Percentiles rank a stretch among this genome's conserved stretches.
These are phyloP conservation scores for Rhombomys opimus DNA, from an alignment of 2,113 vertebrate genomes.

Conservation along the genomic window DNA sequence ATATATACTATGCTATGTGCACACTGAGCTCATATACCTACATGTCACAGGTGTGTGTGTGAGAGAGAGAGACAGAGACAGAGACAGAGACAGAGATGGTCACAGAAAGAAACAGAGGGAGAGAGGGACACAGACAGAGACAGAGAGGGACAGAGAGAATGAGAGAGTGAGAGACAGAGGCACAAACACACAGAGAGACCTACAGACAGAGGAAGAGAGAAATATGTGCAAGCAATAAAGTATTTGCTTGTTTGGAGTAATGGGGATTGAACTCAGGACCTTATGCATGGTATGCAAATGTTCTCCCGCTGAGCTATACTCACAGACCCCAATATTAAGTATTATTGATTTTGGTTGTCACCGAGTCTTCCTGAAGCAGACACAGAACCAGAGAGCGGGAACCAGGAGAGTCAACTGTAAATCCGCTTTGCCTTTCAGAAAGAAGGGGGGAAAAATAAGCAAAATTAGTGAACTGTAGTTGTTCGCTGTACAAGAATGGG, in stretches of 20 bases:
- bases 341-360: neutral
- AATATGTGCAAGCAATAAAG: neutral
- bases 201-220: neutral
- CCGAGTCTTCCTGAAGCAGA: neutral
- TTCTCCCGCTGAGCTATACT: neutral
- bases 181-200: neutral
- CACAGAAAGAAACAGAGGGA: too few relatives aligned
- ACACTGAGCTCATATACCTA: neutral
- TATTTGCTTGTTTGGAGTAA: neutral
- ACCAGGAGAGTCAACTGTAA: conserved; percentile 37
- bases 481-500: conserved; percentile 67
- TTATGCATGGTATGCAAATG: neutral
- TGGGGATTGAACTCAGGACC: neutral
- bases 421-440: conserved; percentile 21
- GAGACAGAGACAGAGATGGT: too few relatives aligned
- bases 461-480: conserved; percentile 64
- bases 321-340: neutral
- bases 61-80: too few relatives aligned
- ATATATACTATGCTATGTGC: neutral
- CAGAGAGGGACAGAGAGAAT: neutral
- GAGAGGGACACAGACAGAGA: neutral
- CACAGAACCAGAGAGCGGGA: neutral
- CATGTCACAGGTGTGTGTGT: neutral
- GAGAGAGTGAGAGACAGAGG: neutral
- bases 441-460: neutral